Percentiles rank a stretch among this genome's conserved stretches.
phyloP scores from a whole-genome alignment of 2,113 vertebrate genomes.

The Alouatta palliata region DNA sequence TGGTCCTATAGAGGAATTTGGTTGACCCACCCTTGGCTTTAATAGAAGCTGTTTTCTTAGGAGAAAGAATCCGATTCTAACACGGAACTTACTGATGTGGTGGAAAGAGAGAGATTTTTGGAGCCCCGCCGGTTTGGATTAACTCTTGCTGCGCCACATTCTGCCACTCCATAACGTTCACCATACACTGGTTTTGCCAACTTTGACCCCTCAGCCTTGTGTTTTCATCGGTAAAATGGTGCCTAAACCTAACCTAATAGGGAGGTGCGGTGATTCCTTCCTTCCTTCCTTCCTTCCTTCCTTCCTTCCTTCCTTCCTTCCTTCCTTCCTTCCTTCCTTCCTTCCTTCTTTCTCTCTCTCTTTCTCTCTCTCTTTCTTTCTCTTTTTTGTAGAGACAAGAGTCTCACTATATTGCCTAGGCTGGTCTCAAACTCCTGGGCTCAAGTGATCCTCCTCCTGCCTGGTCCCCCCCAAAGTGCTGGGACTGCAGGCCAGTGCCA shows the following conservation, averaged over 20 bases:
- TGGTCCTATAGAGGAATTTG: constrained; percentile 28
- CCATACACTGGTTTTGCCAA: not conserved
- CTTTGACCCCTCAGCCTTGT: not conserved
- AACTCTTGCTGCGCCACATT: not conserved
- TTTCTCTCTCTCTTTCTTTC: too few species aligned
- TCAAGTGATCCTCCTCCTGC: too few species aligned
- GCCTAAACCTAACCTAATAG: not conserved
- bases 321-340: too few species aligned
- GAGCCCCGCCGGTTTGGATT: not conserved
- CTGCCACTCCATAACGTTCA: accelerated
- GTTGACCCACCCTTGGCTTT: not conserved
- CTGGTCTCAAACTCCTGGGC: too few species aligned
- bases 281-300: too few species aligned
- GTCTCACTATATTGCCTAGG: too few species aligned
- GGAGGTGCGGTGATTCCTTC: not conserved
- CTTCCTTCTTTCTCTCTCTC: too few species aligned
- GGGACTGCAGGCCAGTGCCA: too few species aligned
- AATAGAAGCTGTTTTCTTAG: not conserved
- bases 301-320: too few species aligned
- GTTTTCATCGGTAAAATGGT: not conserved
- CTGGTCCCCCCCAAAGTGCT: too few species aligned
- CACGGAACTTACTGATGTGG: not conserved
- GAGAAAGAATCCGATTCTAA: not conserved
- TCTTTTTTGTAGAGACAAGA: too few species aligned
- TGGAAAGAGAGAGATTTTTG: not conserved